Base-by-base conservation (phyloP, 2,113 vertebrate species). In the Meriones unguiculatus region DNA sequence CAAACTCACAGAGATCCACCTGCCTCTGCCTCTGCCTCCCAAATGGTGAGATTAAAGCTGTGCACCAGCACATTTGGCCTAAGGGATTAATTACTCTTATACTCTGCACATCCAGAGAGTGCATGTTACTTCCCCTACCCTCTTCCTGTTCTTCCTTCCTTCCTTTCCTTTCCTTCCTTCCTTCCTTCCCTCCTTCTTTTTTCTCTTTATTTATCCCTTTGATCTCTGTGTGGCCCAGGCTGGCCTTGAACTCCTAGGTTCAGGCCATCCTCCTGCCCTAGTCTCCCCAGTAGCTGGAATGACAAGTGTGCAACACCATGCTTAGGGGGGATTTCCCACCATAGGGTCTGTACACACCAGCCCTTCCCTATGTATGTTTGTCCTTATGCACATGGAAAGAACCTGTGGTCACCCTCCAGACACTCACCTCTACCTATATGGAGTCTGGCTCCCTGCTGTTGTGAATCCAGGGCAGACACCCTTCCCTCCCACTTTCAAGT, bases 371-470 rank as follows among this genome's bases (percentile, higher is more conserved):
- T 1, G 1, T 1, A 5, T 35, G 46, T 32, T 22, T 17, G 3
- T 28, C 25, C n/a, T n/a, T 15, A 4, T 1, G 5, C 28, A 7
- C 7, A 7, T 6, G 52, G 4, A 67, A 25, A 70, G 32, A 59
- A 57, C 32, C 46, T 0, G 1, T 12, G 28, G 52, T 0, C 0
- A 12, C 30, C 14, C n/a, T 2, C 13, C 50, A 7, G 0, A 57
- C 69, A 2, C 67, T 54, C 52, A 5, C 38, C 11, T 32, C 11
- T 18, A 2, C 54, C 0, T 25, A 12, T 30, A 2, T 8, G 11
- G 2, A 89, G 54, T 11, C 32, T 18, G 14, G 59, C 38, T 70
- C 5, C 57, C 10, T n/a, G 46, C 5, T 35, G 9, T 32, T 22
- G 57, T 25, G 80, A 57, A 38, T 8, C n/a, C 57, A 12, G 54